A percentile compares a stretch with the other conserved stretches of the same genome.
Evolutionary conservation across 2,113 vertebrate genomes (phyloP).

Genomic region (Psilopsiagon aurifrons): DNA sequence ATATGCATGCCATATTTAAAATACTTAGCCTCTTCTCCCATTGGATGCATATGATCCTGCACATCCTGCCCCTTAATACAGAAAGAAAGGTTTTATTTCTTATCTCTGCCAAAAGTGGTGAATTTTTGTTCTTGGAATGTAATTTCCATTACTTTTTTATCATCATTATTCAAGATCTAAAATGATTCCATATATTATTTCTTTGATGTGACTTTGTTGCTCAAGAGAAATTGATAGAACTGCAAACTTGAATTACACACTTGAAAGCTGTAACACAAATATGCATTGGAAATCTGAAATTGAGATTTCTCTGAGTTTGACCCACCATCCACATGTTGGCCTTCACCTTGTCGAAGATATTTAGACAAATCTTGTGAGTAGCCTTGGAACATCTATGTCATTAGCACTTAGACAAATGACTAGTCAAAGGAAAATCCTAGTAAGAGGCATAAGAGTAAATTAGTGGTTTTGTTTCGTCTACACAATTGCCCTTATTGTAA

Average conservation of each 20-base stretch:
- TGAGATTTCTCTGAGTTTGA: not conserved
- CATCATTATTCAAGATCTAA: not conserved
- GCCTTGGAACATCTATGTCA: not conserved
- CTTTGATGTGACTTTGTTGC: not conserved
- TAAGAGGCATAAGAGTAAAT: conserved; percentile 1
- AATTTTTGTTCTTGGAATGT: not conserved
- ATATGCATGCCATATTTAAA: not conserved
- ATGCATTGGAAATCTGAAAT: not conserved
- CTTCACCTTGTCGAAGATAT: not conserved
- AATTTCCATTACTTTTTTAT: not conserved
- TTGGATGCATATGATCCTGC: not conserved
- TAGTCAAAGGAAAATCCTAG: not conserved
- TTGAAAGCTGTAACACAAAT: not conserved
- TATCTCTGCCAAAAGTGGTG: not conserved
- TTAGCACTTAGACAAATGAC: not conserved
- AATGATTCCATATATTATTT: not conserved
- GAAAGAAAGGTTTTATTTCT: not conserved
- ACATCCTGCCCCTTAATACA: not conserved
- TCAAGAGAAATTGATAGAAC: not conserved
- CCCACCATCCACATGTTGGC: not conserved
- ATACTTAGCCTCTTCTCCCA: not conserved
- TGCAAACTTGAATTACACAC: not conserved
- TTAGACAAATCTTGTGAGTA: not conserved
- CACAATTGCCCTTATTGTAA: not conserved
- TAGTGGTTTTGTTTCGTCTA: not conserved